phyloP scores from a whole-genome alignment of 35 echinoderm and acorn worm species.

The Diadema setosum region DNA sequence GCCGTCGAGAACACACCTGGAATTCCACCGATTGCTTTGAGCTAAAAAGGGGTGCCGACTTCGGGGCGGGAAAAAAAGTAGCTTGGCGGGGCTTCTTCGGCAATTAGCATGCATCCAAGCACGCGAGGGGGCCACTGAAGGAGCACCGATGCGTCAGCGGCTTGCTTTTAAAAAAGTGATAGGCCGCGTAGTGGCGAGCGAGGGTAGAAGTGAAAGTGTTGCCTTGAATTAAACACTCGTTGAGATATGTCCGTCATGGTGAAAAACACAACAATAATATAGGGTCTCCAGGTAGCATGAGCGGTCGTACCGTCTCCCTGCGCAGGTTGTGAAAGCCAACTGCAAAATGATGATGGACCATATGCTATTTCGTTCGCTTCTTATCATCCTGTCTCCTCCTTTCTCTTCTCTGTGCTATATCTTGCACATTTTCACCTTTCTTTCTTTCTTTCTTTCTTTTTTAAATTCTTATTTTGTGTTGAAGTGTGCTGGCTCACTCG shows the following conservation, averaged over 20 bases:
- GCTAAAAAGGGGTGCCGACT: background rate
- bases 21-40: background rate
- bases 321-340: background rate
- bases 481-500: background rate
- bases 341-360: background rate
- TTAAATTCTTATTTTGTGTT: background rate
- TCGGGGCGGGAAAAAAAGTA: background rate
- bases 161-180: background rate
- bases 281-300: background rate
- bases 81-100: background rate
- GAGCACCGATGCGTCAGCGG: background rate
- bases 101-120: slow-evolving; percentile 10
- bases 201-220: too few species aligned
- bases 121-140: background rate
- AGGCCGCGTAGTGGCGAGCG: too few species aligned
- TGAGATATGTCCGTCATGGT: too few species aligned
- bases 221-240: too few species aligned
- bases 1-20: background rate
- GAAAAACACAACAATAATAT: too few species aligned
- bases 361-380: too few species aligned
- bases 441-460: background rate
- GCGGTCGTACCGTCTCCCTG: background rate
- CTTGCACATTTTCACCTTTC: background rate
- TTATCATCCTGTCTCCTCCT: too few species aligned
- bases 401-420: too few species aligned